Evolutionary conservation across 2,113 vertebrate species (phyloP).

Genomic region (Hippocampus barbouri): DNA sequence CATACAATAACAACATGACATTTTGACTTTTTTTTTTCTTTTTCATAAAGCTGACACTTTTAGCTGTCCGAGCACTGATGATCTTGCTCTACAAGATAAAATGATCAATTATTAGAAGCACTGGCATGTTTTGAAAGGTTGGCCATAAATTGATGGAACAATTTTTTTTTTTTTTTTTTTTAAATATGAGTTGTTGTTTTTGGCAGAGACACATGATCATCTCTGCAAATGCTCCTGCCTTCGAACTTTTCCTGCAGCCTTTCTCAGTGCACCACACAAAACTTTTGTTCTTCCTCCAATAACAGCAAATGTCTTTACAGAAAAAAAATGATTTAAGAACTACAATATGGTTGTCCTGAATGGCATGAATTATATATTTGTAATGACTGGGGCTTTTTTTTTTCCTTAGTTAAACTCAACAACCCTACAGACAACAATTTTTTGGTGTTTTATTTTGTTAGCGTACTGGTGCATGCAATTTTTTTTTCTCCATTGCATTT

Average conservation of each 20-base stretch:
- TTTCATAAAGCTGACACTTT: constrained; percentile 1
- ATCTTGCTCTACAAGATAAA: constrained; percentile 8
- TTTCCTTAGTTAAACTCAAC: not conserved
- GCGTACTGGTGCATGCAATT: not conserved
- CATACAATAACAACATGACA: not conserved
- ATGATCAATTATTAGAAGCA: not conserved
- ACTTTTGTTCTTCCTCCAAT: constrained; percentile 5
- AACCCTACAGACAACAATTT: not conserved
- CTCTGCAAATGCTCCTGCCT: constrained; percentile 1
- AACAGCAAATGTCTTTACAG: not conserved
- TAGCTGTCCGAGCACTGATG: not conserved
- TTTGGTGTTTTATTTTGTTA: not conserved
- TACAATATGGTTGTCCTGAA: constrained; percentile 1
- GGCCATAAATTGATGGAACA: not conserved
- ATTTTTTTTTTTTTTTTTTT: too few species aligned
- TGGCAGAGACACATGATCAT: constrained; percentile 3
- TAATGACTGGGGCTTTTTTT: not conserved
- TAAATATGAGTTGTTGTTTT: not conserved
- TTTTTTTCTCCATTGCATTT: not conserved
- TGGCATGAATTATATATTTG: not conserved
- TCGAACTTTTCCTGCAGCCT: not conserved
- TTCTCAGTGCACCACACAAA: not conserved
- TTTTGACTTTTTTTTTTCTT: not conserved
- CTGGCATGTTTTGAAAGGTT: not conserved
- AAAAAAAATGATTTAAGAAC: not conserved